Conservation (phyloP, 92 coral and sea anemone species). For the Anthopleura xanthogrammica region DNA sequence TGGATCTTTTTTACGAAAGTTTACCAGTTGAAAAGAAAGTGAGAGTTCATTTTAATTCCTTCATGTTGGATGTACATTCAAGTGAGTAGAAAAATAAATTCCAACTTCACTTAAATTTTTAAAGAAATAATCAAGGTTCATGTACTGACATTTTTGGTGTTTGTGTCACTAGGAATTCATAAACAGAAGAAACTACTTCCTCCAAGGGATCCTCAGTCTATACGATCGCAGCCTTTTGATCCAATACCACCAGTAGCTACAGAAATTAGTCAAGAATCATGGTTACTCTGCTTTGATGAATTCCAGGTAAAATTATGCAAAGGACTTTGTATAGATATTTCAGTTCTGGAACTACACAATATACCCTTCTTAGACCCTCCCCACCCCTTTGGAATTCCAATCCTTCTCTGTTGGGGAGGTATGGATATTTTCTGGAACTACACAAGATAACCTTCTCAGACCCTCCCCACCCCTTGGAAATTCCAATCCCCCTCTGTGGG, state of each 20-base stretch:
- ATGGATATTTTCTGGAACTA: too few species aligned
- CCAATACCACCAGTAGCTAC: conserved; percentile 95
- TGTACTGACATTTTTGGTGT: background rate
- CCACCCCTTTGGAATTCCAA: too few species aligned
- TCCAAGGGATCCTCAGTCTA: conserved; percentile 75
- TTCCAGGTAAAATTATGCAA: conserved; percentile 69
- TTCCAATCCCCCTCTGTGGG: too few species aligned
- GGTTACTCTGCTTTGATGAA: conserved; percentile 95
- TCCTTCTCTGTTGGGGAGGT: too few species aligned
- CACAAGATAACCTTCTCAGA: too few species aligned
- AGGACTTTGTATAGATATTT: too few species aligned
- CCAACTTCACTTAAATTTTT: background rate
- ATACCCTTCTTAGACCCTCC: too few species aligned
- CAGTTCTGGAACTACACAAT: too few species aligned
- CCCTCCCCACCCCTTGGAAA: too few species aligned
- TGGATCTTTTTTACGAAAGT: conserved; percentile 88
- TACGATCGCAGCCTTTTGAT: conserved; percentile 87
- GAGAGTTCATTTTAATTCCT: conserved; percentile 95
- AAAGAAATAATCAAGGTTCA: background rate
- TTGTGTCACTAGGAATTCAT: conserved; percentile 68
- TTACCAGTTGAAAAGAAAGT: conserved; percentile 81
- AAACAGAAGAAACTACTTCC: conserved; percentile 79
- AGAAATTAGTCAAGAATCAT: conserved; percentile 77
- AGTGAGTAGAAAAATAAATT: conserved; percentile 54
- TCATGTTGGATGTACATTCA: conserved; percentile 96